Percentiles rank a stretch among this genome's conserved stretches.
These are phyloP conservation scores for Entomyzon cyanotis DNA, from an alignment of 2,113 vertebrate species.

Conservation along the genomic window DNA sequence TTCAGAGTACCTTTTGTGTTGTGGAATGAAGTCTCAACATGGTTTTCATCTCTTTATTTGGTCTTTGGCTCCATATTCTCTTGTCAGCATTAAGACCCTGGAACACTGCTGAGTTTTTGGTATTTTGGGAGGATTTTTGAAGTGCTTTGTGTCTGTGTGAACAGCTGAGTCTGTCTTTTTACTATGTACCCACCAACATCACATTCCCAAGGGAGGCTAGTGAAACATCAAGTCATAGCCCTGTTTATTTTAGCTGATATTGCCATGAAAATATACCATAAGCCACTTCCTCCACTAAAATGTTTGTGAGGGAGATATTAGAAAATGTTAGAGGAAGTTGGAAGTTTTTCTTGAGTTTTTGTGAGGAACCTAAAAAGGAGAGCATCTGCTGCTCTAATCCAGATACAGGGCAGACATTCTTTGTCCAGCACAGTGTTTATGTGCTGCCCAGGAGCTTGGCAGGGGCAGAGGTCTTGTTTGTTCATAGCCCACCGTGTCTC, in stretches of 20 bases:
- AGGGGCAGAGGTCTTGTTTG: not conserved
- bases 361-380: not conserved
- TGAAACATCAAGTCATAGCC: not conserved
- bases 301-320: not conserved
- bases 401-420: not conserved
- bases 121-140: not conserved
- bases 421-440: not conserved
- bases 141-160: not conserved
- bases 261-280: not conserved
- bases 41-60: not conserved
- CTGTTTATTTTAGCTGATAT: not conserved
- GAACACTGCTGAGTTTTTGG: not conserved
- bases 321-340: not conserved
- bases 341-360: not conserved
- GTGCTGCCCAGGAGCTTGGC: not conserved
- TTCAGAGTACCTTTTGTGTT: not conserved
- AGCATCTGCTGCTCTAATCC: not conserved
- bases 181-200: not conserved
- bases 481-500: not conserved
- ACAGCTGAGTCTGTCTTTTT: not conserved
- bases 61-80: not conserved
- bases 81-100: not conserved
- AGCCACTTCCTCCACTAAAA: not conserved
- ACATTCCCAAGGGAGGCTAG: not conserved
- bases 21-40: not conserved